A percentile compares a stretch with the other conserved stretches of the same genome.
These are phyloP conservation scores for Chelonus formosanus DNA, from an alignment of 2,888 invertebrate species.

Conservation along the genomic window DNA sequence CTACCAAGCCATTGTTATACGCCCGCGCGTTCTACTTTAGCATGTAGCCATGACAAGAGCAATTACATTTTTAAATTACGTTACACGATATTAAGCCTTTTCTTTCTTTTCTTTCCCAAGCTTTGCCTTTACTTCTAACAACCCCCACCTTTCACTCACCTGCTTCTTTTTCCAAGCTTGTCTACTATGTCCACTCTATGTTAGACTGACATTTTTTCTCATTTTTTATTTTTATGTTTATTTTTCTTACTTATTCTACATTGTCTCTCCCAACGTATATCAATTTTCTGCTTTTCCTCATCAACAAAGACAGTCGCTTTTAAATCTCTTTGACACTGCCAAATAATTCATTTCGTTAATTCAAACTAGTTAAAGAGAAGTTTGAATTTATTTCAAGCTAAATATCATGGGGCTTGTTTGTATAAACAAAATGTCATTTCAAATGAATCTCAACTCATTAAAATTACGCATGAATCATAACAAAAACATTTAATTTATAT, in stretches of 20 bases:
- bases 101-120: conserved; percentile 41
- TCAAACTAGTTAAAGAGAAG: neutral
- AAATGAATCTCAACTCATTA: neutral
- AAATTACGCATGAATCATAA: neutral
- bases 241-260: conserved; percentile 25
- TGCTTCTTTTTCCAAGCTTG: conserved; percentile 6
- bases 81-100: conserved; percentile 62
- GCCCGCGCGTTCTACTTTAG: conserved; percentile 38
- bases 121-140: conserved; percentile 16
- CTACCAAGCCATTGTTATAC: conserved; percentile 30
- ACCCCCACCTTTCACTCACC: conserved; percentile 21
- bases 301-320: conserved; percentile 8
- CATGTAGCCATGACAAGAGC: conserved; percentile 61
- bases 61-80: conserved; percentile 64
- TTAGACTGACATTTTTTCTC: conserved; percentile 17
- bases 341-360: conserved; percentile 18
- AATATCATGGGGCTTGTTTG: neutral
- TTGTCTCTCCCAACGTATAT: no score
- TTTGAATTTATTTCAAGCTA: neutral
- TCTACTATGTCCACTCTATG: conserved; percentile 1
- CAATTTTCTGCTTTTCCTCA: conserved; percentile 13
- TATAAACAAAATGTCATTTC: conserved; percentile 3
- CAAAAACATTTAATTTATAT: neutral
- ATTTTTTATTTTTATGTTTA: conserved; percentile 14
- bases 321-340: conserved; percentile 3